Conservation (phyloP, 2,797 vertebrate genomes). For the Coregonus ussuriensis region DNA sequence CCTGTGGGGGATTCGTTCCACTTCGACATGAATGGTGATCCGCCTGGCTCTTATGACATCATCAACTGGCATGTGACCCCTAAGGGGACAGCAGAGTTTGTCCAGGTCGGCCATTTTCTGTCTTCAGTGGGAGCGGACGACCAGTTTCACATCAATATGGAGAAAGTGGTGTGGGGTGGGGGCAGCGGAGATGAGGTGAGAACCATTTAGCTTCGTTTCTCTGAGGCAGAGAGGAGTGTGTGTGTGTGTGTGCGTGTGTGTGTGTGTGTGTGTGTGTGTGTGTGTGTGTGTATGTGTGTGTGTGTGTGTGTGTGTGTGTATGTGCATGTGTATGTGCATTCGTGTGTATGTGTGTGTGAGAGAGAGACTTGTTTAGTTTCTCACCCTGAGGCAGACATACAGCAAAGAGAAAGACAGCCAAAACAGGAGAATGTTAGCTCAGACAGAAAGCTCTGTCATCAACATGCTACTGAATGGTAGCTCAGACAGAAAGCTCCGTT, state of each 20-base stretch:
- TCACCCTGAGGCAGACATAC: background rate
- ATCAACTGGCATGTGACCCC: constrained; percentile 61
- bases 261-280: background rate
- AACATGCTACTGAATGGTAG: too few species aligned
- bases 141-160: constrained; percentile 53
- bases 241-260: background rate
- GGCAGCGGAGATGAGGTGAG: constrained; percentile 39
- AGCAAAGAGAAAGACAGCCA: background rate
- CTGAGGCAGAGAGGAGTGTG: background rate
- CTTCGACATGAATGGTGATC: constrained; percentile 56
- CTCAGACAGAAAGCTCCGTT: too few species aligned
- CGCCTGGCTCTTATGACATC: constrained; percentile 58
- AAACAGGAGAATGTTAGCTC: too few species aligned
- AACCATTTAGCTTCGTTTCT: background rate
- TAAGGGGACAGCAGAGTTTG: constrained; percentile 44
- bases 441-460: too few species aligned
- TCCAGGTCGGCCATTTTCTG: constrained; percentile 58
- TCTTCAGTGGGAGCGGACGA: constrained; percentile 37
- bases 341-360: too few species aligned
- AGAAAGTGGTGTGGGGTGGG: constrained; percentile 50
- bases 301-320: too few species aligned
- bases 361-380: too few species aligned
- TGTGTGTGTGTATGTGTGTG: background rate
- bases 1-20: constrained; percentile 56
- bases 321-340: too few species aligned